Percentiles rank a stretch among this genome's conserved stretches.
Conservation (phyloP, 2,888 invertebrate species). For the Thysanoteuthis rhombus region DNA sequence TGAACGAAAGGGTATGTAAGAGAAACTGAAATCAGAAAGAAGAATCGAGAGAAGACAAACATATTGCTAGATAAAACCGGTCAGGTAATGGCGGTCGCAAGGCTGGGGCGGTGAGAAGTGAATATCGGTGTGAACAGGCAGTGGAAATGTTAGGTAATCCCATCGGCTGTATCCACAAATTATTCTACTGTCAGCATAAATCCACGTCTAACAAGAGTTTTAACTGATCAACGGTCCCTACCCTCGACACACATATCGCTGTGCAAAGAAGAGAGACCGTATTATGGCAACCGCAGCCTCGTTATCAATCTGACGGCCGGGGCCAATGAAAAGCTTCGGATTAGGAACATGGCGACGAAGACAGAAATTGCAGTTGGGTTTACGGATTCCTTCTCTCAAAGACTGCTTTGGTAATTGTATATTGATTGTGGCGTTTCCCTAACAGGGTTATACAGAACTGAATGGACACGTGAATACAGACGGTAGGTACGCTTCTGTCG, state of each 20-base stretch:
- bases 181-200: background rate
- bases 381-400: background rate
- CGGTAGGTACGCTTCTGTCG: background rate
- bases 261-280: background rate
- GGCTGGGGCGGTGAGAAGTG: background rate
- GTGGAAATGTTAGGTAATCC: background rate
- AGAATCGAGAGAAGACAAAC: background rate
- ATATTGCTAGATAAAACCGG: background rate
- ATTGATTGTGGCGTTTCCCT: background rate
- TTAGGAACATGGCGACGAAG: background rate
- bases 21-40: background rate
- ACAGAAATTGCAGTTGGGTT: background rate
- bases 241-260: background rate
- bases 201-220: background rate
- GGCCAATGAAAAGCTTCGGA: background rate
- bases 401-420: background rate
- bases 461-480: background rate
- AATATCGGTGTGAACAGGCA: background rate
- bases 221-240: background rate
- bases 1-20: background rate
- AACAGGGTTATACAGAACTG: background rate
- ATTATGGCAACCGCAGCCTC: background rate
- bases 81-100: background rate
- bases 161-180: constrained; percentile 12
- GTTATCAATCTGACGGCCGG: background rate